A percentile compares a stretch with the other conserved stretches of the same genome.
phyloP scores from a whole-genome alignment of 1,140 invertebrate genomes.

The Drosophila watanabei region DNA sequence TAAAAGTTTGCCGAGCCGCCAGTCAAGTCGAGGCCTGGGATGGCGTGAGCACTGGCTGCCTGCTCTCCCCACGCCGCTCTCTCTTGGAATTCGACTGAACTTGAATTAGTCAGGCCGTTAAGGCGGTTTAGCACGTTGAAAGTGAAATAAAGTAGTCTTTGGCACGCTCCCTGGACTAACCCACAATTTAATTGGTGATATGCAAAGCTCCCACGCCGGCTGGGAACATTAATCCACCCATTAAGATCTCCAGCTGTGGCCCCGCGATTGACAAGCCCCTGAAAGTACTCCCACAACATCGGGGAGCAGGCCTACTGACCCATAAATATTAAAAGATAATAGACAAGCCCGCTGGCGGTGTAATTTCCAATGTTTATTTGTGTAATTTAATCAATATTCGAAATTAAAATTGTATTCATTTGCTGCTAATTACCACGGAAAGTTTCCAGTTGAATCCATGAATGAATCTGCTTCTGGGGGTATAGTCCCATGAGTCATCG shows the following conservation, averaged over 20 bases:
- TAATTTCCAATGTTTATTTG: constrained; percentile 16
- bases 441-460: constrained; percentile 4
- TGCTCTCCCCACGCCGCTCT: constrained; percentile 31
- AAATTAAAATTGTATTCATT: constrained; percentile 4
- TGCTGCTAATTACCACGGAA: not conserved
- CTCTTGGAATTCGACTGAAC: constrained; percentile 66
- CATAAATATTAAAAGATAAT: constrained; percentile 40
- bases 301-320: constrained; percentile 18
- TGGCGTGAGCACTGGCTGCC: constrained; percentile 19
- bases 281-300: constrained; percentile 68
- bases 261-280: constrained; percentile 65
- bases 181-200: constrained; percentile 29
- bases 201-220: constrained; percentile 48
- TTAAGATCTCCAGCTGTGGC: constrained; percentile 47
- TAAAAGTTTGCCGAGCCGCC: constrained; percentile 63
- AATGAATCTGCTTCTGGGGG: constrained; percentile 19
- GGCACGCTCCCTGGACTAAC: constrained; percentile 48
- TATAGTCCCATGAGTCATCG: constrained; percentile 33
- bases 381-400: constrained; percentile 18
- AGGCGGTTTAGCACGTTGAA: constrained; percentile 34
- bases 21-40: constrained; percentile 24
- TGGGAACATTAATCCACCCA: constrained; percentile 34
- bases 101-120: constrained; percentile 73
- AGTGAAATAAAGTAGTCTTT: constrained; percentile 34
- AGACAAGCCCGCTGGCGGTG: constrained; percentile 10